Base-by-base conservation (phyloP, 1,140 invertebrate genomes). In the Drosophila kepulauana region DNA sequence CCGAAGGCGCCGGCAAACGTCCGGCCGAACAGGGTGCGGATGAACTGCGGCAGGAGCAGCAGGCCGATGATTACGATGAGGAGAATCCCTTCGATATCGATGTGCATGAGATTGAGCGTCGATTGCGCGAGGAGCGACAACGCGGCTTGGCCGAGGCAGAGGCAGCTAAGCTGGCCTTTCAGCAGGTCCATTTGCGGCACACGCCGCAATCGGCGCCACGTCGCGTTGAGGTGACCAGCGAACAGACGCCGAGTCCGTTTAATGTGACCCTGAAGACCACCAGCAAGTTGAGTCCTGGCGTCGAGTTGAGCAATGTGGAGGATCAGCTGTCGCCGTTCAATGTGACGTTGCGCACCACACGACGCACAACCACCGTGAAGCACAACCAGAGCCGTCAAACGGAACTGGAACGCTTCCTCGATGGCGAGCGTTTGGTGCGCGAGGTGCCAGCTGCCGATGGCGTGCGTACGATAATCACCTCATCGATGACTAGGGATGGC, bases 91-190 rank as follows among this genome's bases (percentile, higher is more conserved):
- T 92, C 46, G 88, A 92, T 15, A 92, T 94, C 16, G 92, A 95
- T 85, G 94, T 95, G 6, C 93, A 94, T 45, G 94, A 95, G 51
- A 94, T 95, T 74, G 95, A 95, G 80, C 93, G 94, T 11, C 93
- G 94, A 16, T 91, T 95, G 72, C 88, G 93, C 4, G 93, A 94
- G 68, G 94, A 95, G 79, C 93, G 94, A 75, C 93, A 93, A 69
- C 94, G 94, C 59, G 89, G 91, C 4, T 10, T 91, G 51, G 93
- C 93, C 35, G 93, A 93, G 62, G 86, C 87, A 59, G 93, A 93
- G 33, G 93, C 93, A 78, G 93, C 94, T 28, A 95, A 95, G 81
- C 51, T 91, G 45, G 93, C 93, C 72, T 93, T 94, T 41, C 95
- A 95, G 82, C 91, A 92, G 51, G 94, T 95, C 4, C 94, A 94